Conservation (phyloP, 53 echinoderm and acorn worm species). For the Actinopyga echinites region DNA sequence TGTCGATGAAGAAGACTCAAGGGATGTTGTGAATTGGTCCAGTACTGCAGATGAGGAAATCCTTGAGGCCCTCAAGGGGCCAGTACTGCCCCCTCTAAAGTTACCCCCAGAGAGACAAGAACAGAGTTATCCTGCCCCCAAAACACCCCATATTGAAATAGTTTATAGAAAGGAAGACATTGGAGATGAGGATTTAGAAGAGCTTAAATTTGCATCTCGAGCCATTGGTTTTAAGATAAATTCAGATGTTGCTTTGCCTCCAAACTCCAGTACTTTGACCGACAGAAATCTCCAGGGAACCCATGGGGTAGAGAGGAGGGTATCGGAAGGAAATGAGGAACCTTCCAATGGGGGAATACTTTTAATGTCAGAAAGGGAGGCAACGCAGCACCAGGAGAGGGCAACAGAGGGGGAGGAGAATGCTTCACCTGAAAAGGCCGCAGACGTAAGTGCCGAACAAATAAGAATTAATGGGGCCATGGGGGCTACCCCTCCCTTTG, state of each 20-base stretch:
- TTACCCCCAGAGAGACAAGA: neutral
- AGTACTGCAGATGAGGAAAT: conserved; percentile 14
- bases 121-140: conserved; percentile 1
- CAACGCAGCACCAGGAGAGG: neutral
- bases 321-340: neutral
- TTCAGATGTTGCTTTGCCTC: neutral
- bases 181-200: conserved; percentile 17
- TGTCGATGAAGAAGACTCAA: neutral
- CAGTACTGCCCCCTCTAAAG: conserved; percentile 14
- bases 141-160: conserved; percentile 35
- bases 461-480: neutral
- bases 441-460: neutral
- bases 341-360: conserved; percentile 6
- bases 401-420: neutral
- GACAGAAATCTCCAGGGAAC: neutral
- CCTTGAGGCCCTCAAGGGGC: conserved; percentile 20
- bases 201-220: conserved; percentile 36
- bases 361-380: conserved; percentile 5
- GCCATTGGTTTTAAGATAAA: conserved; percentile 7
- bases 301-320: neutral
- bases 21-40: neutral
- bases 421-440: no score
- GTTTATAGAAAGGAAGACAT: conserved; percentile 42
- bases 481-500: neutral
- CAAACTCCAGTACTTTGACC: no score